Evolutionary conservation across 2,113 vertebrate genomes (phyloP).

Genomic region (Xiphorhynchus elegans): DNA sequence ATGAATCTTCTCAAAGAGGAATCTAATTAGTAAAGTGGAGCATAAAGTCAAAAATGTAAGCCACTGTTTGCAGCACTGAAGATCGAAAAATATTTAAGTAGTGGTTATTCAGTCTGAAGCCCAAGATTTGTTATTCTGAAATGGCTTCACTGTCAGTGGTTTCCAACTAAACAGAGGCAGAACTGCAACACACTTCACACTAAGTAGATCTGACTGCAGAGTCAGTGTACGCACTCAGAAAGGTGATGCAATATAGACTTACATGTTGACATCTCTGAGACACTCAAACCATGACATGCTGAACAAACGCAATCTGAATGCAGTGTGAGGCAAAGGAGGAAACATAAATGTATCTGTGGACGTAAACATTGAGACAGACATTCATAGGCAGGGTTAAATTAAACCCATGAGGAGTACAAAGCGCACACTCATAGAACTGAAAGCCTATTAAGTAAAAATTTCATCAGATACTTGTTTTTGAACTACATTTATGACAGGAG

Average conservation of each 20-base stretch:
- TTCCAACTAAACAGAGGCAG: background rate
- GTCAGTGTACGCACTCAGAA: background rate
- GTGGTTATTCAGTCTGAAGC: background rate
- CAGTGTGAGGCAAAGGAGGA: background rate
- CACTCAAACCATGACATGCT: background rate
- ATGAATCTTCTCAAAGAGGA: background rate
- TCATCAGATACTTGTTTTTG: background rate
- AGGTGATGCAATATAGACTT: background rate
- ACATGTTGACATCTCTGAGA: background rate
- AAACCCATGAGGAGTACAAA: background rate
- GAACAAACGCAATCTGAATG: background rate
- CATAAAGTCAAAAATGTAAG: background rate
- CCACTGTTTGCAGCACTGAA: background rate
- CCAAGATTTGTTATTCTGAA: background rate
- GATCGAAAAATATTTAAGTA: conserved; percentile 1
- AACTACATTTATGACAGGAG: background rate
- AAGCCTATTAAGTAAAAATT: background rate
- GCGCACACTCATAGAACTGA: background rate
- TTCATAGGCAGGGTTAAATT: background rate
- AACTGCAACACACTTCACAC: background rate
- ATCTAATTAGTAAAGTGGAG: background rate
- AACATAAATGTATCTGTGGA: background rate
- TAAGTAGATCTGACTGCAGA: background rate
- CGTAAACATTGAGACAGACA: background rate
- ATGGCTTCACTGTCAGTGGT: background rate